A percentile compares a stretch with the other conserved stretches of the same genome.
Evolutionary conservation across 1,140 invertebrate genomes (phyloP).

Genomic region (Ruditapes philippinarum): DNA sequence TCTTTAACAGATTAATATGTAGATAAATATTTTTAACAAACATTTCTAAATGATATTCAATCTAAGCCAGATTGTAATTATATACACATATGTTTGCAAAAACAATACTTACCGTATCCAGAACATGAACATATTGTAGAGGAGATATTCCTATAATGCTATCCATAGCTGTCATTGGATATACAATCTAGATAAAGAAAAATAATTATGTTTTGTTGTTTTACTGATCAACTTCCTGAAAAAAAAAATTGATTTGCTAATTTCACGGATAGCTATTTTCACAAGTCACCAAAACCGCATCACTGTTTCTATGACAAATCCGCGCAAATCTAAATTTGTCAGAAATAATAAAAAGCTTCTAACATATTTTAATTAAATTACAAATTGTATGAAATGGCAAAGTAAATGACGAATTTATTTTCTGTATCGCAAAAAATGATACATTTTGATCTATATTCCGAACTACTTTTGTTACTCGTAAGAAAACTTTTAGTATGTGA

Average conservation of each 20-base stretch:
- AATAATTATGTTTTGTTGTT: not conserved
- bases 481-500: no score
- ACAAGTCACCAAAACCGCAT: conserved; percentile 14
- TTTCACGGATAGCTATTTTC: not conserved
- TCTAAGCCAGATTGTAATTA: no score
- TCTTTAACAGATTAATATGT: no score
- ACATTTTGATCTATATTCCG: no score
- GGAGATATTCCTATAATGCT: conserved; percentile 52
- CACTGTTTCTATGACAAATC: conserved; percentile 50
- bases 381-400: no score
- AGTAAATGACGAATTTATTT: no score
- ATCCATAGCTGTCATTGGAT: not conserved
- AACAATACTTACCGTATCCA: conserved; percentile 53
- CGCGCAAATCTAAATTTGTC: not conserved
- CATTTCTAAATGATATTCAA: no score
- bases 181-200: not conserved
- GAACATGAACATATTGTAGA: conserved; percentile 41
- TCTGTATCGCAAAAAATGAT: no score
- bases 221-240: not conserved
- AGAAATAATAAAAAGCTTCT: not conserved
- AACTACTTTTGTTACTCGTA: no score
- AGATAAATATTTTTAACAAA: no score
- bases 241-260: not conserved
- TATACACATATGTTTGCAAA: no score
- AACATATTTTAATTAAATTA: no score